These are phyloP conservation scores for Notarius quadriscutis DNA, from an alignment of 2,113 vertebrate species.

Conservation along the genomic window DNA sequence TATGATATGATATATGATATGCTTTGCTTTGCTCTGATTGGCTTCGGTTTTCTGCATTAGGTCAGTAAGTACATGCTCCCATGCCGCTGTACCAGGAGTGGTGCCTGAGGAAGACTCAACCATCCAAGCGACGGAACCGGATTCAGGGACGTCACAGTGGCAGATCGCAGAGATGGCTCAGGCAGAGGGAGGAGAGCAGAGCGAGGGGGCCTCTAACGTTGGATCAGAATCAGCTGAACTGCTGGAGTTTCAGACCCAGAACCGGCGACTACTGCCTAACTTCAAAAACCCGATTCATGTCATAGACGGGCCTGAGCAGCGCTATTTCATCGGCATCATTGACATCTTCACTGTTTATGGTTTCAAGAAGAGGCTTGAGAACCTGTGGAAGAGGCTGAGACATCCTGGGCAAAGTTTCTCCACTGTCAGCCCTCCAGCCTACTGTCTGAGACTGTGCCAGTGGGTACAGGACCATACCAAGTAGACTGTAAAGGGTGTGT, in stretches of 20 bases:
- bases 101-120: slow-evolving; percentile 64
- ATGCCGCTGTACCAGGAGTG: slow-evolving; percentile 64
- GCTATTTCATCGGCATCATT: slow-evolving; percentile 87
- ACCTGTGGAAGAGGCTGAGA: slow-evolving; percentile 82
- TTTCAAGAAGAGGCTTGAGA: slow-evolving; percentile 80
- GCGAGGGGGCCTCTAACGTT: not conserved
- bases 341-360: slow-evolving; percentile 86
- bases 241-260: slow-evolving; percentile 67
- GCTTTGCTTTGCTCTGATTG: not conserved
- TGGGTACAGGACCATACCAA: slow-evolving; percentile 81
- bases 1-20: not conserved
- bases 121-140: slow-evolving; percentile 53
- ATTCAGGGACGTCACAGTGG: slow-evolving; percentile 25
- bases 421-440: slow-evolving; percentile 79
- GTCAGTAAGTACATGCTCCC: slow-evolving; percentile 64
- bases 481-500: slow-evolving; percentile 54
- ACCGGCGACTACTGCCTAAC: slow-evolving; percentile 78
- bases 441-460: slow-evolving; percentile 76
- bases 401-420: slow-evolving; percentile 79
- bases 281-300: slow-evolving; percentile 80
- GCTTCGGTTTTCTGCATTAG: slow-evolving; percentile 55
- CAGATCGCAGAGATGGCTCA: slow-evolving; percentile 24
- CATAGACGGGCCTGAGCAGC: slow-evolving; percentile 81
- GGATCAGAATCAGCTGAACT: slow-evolving; percentile 51
- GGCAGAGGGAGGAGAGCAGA: not conserved